Evolutionary conservation across 2,113 vertebrate species (phyloP), one percentile per base, ranked within the genome.

Genomic region (Silurus asotus): DNA sequence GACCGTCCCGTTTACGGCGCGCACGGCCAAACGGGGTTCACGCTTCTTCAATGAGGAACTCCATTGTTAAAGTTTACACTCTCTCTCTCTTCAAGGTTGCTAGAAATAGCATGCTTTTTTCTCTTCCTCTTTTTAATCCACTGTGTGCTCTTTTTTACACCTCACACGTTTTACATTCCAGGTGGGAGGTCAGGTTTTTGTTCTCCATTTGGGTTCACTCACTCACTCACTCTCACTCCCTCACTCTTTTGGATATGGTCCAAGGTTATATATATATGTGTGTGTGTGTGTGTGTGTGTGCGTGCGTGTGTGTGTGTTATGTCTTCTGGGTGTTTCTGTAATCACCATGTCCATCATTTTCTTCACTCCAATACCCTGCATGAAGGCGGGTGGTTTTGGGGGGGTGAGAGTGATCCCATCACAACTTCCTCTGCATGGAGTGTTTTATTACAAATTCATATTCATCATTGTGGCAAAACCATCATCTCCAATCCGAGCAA

Each of bases 11-110:
- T 99, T 99, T 96, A 98, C 98, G 91, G 98, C 98, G 92, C 97
- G 98, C 93, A 97, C 97, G 81, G 97, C 98, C 95, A 99, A 99
- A 93, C 95, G 98, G 89, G 96, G 97, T 94, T 99, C 98, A 90
- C 96, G 97, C 94, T 98, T 99, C 97, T 99, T 99, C 94, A 97
- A 96, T 92, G 98, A 99, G 92, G 98, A 99, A 94, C 96, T 97
- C 96, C 97, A 97, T 96, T 98, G 96, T 96, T 99, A 98, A 93
- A 95, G 93, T 92, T 94, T 92, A 87, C 93, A 93, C 91, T 94
- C 94, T 96, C 96, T 90, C 67, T 91, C 75, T 91, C 91, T 96
- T 92, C 92, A 96, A 99, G 97, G 97, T 99, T 94, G 94, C 96
- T 94, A 93, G 92, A 94, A 93, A 90, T 89, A 91, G 90, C 88